A percentile compares a stretch with the other conserved stretches of the same genome.
phyloP scores from a whole-genome alignment of 2,797 vertebrate genomes.

The Cirrhinus mrigala region DNA sequence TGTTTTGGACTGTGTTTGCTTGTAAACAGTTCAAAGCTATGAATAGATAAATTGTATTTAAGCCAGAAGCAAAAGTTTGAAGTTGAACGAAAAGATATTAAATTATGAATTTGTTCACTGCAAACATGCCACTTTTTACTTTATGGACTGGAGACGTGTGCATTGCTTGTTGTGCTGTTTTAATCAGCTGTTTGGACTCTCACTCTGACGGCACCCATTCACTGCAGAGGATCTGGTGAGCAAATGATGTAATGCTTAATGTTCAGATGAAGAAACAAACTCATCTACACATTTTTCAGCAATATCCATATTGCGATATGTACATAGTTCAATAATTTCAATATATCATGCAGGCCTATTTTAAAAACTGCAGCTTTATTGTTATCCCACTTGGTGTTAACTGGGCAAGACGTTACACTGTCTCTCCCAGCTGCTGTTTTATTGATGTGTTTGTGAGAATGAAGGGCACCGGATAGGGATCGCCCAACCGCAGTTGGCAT shows the following conservation, averaged over 20 bases:
- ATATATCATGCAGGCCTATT: neutral
- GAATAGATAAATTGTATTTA: neutral
- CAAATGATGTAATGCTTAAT: neutral
- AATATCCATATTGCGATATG: neutral
- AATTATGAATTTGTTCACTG: too few species aligned
- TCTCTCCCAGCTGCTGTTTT: neutral
- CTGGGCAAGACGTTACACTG: neutral
- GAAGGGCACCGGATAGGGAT: conserved; percentile 11
- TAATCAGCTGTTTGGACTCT: neutral
- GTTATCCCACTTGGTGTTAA: neutral
- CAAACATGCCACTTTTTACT: too few species aligned
- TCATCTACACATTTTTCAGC: neutral
- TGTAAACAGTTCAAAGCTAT: too few species aligned
- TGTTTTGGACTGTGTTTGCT: neutral
- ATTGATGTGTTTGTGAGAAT: neutral
- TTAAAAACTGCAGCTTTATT: neutral
- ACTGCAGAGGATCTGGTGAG: neutral
- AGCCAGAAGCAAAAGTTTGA: neutral
- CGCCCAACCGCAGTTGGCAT: neutral
- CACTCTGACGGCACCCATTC: neutral
- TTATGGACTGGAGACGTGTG: neutral
- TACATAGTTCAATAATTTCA: neutral
- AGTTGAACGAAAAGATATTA: neutral
- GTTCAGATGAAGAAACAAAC: neutral
- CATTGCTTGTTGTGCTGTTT: neutral